Percentiles rank a stretch among this genome's conserved stretches.
These are phyloP conservation scores for Pangasius djambal DNA, from an alignment of 2,797 vertebrate species.

Conservation along the genomic window DNA sequence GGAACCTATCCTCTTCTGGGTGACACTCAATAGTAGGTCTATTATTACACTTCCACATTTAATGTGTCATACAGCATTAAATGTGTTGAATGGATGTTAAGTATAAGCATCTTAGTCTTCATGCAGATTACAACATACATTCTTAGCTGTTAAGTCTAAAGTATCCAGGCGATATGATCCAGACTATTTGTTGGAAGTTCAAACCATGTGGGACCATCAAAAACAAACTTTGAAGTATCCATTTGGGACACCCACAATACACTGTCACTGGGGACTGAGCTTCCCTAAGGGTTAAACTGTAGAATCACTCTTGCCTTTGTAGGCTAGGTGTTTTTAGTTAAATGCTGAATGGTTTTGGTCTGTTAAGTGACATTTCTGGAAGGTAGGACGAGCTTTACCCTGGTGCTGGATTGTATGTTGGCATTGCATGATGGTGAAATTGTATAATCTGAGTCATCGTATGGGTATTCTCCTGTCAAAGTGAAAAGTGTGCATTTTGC, in stretches of 20 bases:
- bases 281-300: background rate
- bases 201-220: background rate
- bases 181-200: background rate
- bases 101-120: background rate
- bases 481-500: slow-evolving; percentile 2
- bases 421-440: background rate
- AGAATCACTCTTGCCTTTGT: background rate
- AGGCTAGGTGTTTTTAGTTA: background rate
- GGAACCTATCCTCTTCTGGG: background rate
- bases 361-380: background rate
- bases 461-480: slow-evolving; percentile 18
- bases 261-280: background rate
- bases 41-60: background rate
- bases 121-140: background rate
- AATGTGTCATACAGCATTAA: background rate
- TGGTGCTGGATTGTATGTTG: background rate
- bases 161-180: background rate
- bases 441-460: slow-evolving; percentile 14
- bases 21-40: background rate
- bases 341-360: background rate
- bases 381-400: background rate
- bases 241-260: background rate
- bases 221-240: background rate
- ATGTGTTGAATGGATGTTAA: background rate
- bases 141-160: background rate